Conservation (phyloP, 1,140 invertebrate genomes). For the Andricus grossulariae region DNA sequence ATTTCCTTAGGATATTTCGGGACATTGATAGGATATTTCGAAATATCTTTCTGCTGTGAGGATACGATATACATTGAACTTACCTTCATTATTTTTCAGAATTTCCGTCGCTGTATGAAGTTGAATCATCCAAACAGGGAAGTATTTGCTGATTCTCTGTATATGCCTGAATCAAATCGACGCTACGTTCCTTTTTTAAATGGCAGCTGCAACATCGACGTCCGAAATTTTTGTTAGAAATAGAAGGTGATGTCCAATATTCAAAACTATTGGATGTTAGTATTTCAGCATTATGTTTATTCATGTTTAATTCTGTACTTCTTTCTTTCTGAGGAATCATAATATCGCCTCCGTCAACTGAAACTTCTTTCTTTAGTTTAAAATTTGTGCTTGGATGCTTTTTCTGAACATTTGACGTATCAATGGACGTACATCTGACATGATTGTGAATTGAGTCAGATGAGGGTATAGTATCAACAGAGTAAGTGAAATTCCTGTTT, state of each 20-base stretch:
- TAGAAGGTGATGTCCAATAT: neutral
- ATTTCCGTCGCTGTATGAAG: neutral
- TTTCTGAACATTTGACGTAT: neutral
- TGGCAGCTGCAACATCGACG: neutral
- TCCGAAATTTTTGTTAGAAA: neutral
- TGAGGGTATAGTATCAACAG: neutral
- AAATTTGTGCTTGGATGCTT: neutral
- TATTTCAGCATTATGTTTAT: neutral
- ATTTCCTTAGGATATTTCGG: too few relatives aligned
- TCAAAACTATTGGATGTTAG: neutral
- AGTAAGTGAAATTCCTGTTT: neutral
- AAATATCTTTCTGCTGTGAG: too few relatives aligned
- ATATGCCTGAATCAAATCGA: neutral
- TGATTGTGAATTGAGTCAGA: neutral
- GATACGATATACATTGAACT: neutral
- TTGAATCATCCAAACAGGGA: neutral
- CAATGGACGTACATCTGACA: neutral
- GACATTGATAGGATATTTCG: too few relatives aligned
- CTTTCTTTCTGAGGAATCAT: neutral
- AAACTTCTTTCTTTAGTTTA: neutral
- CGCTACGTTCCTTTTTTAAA: neutral
- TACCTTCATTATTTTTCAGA: slow-evolving; percentile 10
- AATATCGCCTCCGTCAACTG: neutral
- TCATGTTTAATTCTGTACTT: neutral
- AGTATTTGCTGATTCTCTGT: neutral